Conservation (phyloP, 2,888 invertebrate genomes). For the Idaea biselata region DNA sequence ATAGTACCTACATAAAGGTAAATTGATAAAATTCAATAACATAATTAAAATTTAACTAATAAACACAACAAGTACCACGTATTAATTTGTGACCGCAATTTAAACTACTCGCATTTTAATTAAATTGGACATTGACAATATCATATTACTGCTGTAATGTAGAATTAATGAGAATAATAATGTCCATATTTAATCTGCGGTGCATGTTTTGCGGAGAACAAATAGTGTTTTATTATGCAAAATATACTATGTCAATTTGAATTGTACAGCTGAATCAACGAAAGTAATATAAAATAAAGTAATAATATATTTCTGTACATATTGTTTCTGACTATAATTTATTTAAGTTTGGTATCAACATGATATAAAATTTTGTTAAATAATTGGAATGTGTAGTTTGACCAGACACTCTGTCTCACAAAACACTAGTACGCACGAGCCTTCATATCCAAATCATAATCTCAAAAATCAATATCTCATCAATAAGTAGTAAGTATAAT, state of each 20-base stretch:
- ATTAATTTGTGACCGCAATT: slow-evolving; percentile 36
- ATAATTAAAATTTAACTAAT: slow-evolving; percentile 23
- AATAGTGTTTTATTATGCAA: slow-evolving; percentile 21
- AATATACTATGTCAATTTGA: slow-evolving; percentile 14
- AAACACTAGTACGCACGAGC: neutral
- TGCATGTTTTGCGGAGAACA: slow-evolving; percentile 26
- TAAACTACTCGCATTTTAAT: slow-evolving; percentile 36
- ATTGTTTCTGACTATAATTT: neutral
- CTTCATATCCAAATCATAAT: neutral
- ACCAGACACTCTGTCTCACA: neutral
- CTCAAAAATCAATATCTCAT: neutral
- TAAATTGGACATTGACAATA: slow-evolving; percentile 36
- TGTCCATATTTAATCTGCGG: slow-evolving; percentile 29
- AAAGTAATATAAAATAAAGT: neutral
- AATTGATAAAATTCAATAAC: slow-evolving; percentile 22
- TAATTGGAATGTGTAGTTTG: neutral
- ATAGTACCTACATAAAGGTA: slow-evolving; percentile 35
- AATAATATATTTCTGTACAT: neutral
- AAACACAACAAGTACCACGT: slow-evolving; percentile 26
- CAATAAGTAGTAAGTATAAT: neutral
- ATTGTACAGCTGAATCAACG: neutral
- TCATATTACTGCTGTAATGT: slow-evolving; percentile 34
- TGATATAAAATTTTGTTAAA: neutral
- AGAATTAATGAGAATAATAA: slow-evolving; percentile 32
- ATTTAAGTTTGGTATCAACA: neutral